These are phyloP conservation scores for Lasiurus borealis DNA, from an alignment of 2,113 vertebrate species.

Conservation along the genomic window DNA sequence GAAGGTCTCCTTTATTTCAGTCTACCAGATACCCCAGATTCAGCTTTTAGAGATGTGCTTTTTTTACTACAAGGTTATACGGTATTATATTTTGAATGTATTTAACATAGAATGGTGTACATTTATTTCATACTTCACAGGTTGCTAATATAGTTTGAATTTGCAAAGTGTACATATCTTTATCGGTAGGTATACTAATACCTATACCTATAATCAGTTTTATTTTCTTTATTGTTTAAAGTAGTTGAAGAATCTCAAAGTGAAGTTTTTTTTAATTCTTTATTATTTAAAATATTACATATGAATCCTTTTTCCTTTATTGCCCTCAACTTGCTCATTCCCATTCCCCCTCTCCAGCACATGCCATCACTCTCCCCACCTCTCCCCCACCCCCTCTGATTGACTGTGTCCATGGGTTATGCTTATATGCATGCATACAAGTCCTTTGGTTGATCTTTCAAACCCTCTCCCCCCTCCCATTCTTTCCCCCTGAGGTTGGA, in stretches of 20 bases:
- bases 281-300: too few relatives aligned
- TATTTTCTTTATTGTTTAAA: background rate
- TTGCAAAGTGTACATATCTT: background rate
- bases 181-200: background rate
- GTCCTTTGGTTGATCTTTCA: too few relatives aligned
- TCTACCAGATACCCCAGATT: background rate
- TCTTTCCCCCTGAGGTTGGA: too few relatives aligned
- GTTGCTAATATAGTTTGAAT: background rate
- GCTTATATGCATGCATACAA: too few relatives aligned
- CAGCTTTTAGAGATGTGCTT: background rate
- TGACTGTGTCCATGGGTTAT: too few relatives aligned
- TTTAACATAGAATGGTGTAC: background rate
- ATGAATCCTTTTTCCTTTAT: too few relatives aligned
- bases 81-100: background rate
- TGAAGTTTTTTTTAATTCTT: background rate
- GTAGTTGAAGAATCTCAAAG: background rate
- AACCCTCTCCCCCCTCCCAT: too few relatives aligned
- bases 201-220: conserved; percentile 8
- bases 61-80: background rate
- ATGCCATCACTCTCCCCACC: too few relatives aligned
- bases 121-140: background rate
- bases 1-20: background rate
- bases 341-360: too few relatives aligned
- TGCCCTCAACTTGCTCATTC: too few relatives aligned
- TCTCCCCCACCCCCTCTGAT: too few relatives aligned